These are phyloP conservation scores for Crotalus viridis DNA, from an alignment of 2,113 vertebrate genomes.

Conservation along the genomic window DNA sequence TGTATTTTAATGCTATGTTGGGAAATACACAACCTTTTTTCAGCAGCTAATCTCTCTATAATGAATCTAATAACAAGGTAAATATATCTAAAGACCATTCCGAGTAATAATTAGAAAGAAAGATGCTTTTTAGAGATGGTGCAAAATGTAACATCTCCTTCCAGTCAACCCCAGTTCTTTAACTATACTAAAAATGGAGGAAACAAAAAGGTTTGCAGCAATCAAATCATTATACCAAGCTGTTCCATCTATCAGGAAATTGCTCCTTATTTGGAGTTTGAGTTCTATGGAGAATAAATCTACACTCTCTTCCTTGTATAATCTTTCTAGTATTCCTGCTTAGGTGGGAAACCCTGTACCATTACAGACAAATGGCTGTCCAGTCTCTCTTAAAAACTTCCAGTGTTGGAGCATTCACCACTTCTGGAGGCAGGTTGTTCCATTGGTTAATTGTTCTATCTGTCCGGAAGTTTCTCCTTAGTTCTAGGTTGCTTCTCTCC, in stretches of 20 bases:
- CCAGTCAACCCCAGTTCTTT: not conserved
- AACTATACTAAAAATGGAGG: not conserved
- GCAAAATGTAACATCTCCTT: not conserved
- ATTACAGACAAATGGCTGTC: too few species aligned
- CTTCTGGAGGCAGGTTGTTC: too few species aligned
- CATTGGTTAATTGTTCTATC: too few species aligned
- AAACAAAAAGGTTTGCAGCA: not conserved
- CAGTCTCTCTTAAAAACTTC: too few species aligned
- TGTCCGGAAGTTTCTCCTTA: too few species aligned
- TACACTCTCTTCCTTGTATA: not conserved
- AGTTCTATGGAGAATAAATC: not conserved
- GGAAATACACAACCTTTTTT: conserved; percentile 34
- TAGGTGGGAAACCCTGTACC: too few species aligned
- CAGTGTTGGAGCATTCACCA: too few species aligned
- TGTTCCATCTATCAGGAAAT: not conserved
- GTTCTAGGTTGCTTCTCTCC: too few species aligned
- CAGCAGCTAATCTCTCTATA: conserved; percentile 41
- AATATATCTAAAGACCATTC: conserved; percentile 29
- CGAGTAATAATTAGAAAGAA: conserved; percentile 17
- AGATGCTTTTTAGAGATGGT: not conserved
- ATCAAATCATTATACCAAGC: not conserved
- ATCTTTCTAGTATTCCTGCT: not conserved
- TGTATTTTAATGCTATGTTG: conserved; percentile 51
- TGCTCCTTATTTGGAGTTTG: not conserved
- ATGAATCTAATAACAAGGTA: conserved; percentile 44